A percentile compares a stretch with the other conserved stretches of the same genome.
Evolutionary conservation across 2,113 vertebrate species (phyloP).

Genomic region (Pterocles burchelli): DNA sequence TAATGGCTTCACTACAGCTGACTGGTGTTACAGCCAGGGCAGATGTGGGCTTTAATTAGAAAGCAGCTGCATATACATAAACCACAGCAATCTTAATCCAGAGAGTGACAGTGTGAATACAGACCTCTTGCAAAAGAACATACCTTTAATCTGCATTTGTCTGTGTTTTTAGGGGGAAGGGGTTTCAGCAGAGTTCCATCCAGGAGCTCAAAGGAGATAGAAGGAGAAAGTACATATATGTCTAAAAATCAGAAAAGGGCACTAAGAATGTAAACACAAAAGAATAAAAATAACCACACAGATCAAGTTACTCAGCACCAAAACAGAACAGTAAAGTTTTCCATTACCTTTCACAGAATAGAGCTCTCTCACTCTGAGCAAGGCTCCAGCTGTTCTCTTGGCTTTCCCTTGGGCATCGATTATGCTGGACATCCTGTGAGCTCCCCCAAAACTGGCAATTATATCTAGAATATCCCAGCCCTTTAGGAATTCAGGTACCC

Average conservation of each 20-base stretch:
- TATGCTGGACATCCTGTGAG: conserved; percentile 1
- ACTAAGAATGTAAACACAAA: conserved; percentile 68
- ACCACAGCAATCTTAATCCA: conserved; percentile 28
- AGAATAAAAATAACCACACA: conserved; percentile 65
- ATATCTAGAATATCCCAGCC: background rate
- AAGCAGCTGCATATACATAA: conserved; percentile 52
- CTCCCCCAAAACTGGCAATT: background rate
- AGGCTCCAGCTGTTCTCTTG: conserved; percentile 31
- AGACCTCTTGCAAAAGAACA: conserved; percentile 5
- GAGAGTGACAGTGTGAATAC: background rate
- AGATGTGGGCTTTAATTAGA: conserved; percentile 53
- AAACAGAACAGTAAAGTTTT: conserved; percentile 70
- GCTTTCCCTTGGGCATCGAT: background rate
- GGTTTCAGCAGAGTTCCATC: background rate
- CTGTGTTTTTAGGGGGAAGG: background rate
- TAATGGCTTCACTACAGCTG: conserved; percentile 11
- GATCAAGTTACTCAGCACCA: conserved; percentile 62
- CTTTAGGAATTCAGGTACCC: background rate
- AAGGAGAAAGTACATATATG: conserved; percentile 16
- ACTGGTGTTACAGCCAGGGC: conserved; percentile 1
- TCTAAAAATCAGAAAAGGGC: conserved; percentile 41
- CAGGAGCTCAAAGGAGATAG: background rate
- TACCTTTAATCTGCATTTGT: background rate
- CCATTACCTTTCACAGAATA: conserved; percentile 57
- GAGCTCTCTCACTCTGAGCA: conserved; percentile 11